A percentile compares a stretch with the other conserved stretches of the same genome.
These are phyloP conservation scores for Typhlomys cinereus DNA, from an alignment of 2,113 vertebrate genomes.

Conservation along the genomic window DNA sequence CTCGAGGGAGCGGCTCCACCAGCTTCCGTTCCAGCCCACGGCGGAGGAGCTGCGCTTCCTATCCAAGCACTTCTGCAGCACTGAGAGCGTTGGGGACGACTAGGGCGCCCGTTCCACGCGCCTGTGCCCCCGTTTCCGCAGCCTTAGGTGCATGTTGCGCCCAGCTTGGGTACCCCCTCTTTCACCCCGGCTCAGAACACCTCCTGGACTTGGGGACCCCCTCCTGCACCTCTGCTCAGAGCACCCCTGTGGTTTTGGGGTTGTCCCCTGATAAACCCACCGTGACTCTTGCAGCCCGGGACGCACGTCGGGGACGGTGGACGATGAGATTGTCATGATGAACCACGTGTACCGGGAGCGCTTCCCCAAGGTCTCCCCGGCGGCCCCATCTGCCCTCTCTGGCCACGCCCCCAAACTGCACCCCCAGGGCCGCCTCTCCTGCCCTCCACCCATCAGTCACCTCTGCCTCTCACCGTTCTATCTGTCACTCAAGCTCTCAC, in stretches of 20 bases:
- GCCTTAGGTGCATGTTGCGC: slow-evolving; percentile 99
- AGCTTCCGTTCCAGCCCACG: slow-evolving; percentile 97
- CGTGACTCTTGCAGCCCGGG: slow-evolving; percentile 91
- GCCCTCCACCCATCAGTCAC: neutral
- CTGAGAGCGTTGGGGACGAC: slow-evolving; percentile 92
- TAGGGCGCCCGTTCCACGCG: slow-evolving; percentile 89
- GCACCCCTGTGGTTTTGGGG: too few species aligned
- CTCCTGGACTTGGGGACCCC: too few species aligned
- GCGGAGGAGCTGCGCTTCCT: slow-evolving; percentile 97
- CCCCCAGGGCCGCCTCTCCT: neutral
- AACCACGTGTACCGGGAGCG: slow-evolving; percentile 98
- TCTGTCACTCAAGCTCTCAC: neutral
- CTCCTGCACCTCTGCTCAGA: too few species aligned
- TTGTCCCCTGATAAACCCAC: too few species aligned
- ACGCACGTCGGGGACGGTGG: slow-evolving; percentile 91
- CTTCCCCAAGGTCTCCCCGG: slow-evolving; percentile 99
- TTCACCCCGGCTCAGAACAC: neutral
- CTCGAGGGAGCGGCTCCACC: slow-evolving; percentile 97
- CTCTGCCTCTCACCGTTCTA: neutral
- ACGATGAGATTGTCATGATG: slow-evolving; percentile 99
- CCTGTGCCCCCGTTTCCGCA: slow-evolving; percentile 93
- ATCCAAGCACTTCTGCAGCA: slow-evolving; percentile 97
- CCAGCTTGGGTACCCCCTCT: neutral
- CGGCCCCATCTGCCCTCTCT: too few species aligned
- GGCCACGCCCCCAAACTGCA: neutral